Conservation (phyloP, 2,888 invertebrate genomes). For the Sphaeridia pumilis region DNA sequence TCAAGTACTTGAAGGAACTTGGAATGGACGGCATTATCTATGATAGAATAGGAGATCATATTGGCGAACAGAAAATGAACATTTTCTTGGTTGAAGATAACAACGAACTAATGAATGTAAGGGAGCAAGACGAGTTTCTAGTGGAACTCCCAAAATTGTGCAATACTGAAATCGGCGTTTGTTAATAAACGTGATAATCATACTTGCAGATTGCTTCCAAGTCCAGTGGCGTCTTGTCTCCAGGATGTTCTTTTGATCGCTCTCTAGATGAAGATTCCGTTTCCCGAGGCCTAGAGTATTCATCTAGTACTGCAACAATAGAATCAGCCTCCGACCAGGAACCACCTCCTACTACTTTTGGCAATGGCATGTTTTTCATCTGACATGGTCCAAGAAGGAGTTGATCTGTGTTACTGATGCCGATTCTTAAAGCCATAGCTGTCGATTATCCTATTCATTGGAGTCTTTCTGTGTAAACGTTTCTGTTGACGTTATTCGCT, state of each 20-base stretch:
- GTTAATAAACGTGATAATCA: not conserved
- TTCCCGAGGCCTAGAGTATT: not conserved
- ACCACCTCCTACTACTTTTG: not conserved
- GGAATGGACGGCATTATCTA: constrained; percentile 94
- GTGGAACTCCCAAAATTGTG: not conserved
- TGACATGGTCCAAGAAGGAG: too few relatives aligned
- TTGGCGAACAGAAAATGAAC: constrained; percentile 22
- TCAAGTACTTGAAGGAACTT: constrained; percentile 70
- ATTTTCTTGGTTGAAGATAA: constrained; percentile 19
- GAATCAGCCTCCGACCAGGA: not conserved
- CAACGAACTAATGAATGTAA: constrained; percentile 10
- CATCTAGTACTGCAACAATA: not conserved
- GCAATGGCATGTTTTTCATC: constrained; percentile 1
- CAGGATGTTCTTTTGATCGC: not conserved
- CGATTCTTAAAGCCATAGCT: too few relatives aligned
- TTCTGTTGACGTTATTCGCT: too few relatives aligned
- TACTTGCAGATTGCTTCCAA: constrained; percentile 10
- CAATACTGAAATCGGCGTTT: not conserved
- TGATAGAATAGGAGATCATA: constrained; percentile 53
- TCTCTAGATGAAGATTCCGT: not conserved
- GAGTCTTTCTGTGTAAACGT: too few relatives aligned
- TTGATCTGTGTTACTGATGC: too few relatives aligned
- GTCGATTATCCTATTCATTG: too few relatives aligned
- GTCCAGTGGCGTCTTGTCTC: constrained; percentile 1
- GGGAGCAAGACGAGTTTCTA: too few relatives aligned